Percentiles rank a stretch among this genome's conserved stretches.
These are phyloP conservation scores for Xenentodon cancila DNA, from an alignment of 2,797 vertebrate species.

Conservation along the genomic window DNA sequence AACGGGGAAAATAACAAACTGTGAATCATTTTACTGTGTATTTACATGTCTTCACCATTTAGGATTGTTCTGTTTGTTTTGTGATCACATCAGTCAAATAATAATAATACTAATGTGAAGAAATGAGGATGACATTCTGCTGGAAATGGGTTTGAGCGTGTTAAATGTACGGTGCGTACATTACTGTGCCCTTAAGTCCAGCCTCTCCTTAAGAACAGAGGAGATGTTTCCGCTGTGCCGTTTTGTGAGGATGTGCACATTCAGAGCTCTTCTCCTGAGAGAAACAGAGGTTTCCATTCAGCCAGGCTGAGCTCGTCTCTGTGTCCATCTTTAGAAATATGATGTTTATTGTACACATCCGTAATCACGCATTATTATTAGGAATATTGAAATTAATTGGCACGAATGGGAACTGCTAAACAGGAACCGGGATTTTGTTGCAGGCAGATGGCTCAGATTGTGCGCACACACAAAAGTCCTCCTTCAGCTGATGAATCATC, in stretches of 20 bases:
- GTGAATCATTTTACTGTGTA: too few species aligned
- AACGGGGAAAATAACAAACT: too few species aligned
- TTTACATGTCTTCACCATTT: too few species aligned
- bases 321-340: slow-evolving; percentile 11
- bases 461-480: slow-evolving; percentile 24
- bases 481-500: slow-evolving; percentile 41
- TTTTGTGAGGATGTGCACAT: slow-evolving; percentile 46
- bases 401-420: not conserved
- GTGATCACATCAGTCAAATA: too few species aligned
- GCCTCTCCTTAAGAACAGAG: too few species aligned
- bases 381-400: not conserved
- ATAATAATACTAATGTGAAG: too few species aligned
- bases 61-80: too few species aligned
- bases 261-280: slow-evolving; percentile 32
- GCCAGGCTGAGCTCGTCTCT: slow-evolving; percentile 19
- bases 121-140: too few species aligned
- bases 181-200: too few species aligned
- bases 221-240: not conserved
- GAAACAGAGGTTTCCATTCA: slow-evolving; percentile 64
- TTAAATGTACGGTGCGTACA: too few species aligned
- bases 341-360: not conserved
- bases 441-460: not conserved
- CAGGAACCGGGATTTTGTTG: not conserved
- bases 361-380: slow-evolving; percentile 1
- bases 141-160: too few species aligned